Conservation (phyloP, 2,888 invertebrate genomes). For the Abrostola triplasia region DNA sequence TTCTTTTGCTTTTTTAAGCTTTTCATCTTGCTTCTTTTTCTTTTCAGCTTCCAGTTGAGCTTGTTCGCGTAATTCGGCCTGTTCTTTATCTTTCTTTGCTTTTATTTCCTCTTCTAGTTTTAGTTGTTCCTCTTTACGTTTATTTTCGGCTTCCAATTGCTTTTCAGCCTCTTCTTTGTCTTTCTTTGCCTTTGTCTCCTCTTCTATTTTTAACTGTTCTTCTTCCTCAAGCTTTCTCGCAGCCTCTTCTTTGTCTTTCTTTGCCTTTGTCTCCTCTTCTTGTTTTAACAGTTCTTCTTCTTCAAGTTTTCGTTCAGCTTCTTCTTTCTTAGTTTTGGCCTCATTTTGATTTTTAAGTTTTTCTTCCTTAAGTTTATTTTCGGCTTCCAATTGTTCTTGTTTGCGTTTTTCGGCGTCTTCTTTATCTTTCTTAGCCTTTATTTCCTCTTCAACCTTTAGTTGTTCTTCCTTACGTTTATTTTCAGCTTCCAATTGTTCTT, state of each 20-base stretch:
- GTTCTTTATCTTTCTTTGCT: background rate
- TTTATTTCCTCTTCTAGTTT: background rate
- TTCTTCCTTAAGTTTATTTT: slow-evolving; percentile 34
- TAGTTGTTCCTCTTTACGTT: background rate
- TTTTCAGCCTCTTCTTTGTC: slow-evolving; percentile 13
- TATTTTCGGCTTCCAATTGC: slow-evolving; percentile 13
- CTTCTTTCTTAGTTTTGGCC: background rate
- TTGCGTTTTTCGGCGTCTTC: background rate
- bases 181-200: slow-evolving; percentile 4
- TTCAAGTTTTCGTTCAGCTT: no score
- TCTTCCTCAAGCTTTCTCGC: background rate
- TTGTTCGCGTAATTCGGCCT: background rate
- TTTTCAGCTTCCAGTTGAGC: slow-evolving; percentile 8
- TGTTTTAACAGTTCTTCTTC: slow-evolving; percentile 17
- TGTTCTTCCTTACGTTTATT: slow-evolving; percentile 8
- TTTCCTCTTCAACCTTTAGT: background rate
- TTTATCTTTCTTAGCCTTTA: background rate
- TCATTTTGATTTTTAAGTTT: slow-evolving; percentile 22
- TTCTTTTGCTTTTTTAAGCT: background rate
- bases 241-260: slow-evolving; percentile 1
- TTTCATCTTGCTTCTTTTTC: background rate
- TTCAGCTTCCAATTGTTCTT: slow-evolving; percentile 14
- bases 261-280: slow-evolving; percentile 10
- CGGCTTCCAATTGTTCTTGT: slow-evolving; percentile 24
- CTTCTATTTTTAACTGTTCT: background rate